phyloP scores from a whole-genome alignment of 2,113 vertebrate species.

The Nerophis ophidion region DNA sequence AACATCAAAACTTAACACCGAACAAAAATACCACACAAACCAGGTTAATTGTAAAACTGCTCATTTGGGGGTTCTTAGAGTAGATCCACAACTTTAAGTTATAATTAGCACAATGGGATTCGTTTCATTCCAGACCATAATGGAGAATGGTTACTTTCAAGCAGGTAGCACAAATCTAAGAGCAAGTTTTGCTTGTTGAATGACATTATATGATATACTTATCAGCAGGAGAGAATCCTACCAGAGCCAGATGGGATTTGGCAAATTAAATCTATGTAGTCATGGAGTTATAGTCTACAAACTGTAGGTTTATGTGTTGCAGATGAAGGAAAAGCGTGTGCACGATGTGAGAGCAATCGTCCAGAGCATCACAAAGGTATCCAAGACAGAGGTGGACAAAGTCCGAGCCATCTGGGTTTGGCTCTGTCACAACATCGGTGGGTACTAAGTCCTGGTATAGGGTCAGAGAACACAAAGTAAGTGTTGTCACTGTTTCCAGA shows the following conservation, averaged over 20 bases:
- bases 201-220: too few species aligned
- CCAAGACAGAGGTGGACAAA: slow-evolving; percentile 69
- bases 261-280: background rate
- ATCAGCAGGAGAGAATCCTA: too few species aligned
- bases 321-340: slow-evolving; percentile 61
- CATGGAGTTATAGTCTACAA: too few species aligned
- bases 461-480: background rate
- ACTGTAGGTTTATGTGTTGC: slow-evolving; percentile 34
- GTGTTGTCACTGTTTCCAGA: slow-evolving; percentile 39
- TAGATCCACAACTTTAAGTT: too few species aligned
- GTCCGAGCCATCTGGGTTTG: slow-evolving; percentile 74
- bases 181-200: too few species aligned
- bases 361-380: slow-evolving; percentile 59
- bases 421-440: slow-evolving; percentile 79
- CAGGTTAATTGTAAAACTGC: background rate
- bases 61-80: too few species aligned
- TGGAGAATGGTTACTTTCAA: too few species aligned
- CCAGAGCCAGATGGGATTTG: background rate
- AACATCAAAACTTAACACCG: background rate
- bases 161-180: too few species aligned
- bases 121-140: too few species aligned
- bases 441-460: slow-evolving; percentile 14
- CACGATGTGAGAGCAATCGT: slow-evolving; percentile 61
- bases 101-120: too few species aligned
- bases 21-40: background rate